Percentiles rank a stretch among this genome's conserved stretches.
These are phyloP conservation scores for Eptesicus fuscus DNA, from an alignment of 2,113 vertebrate species.

Conservation along the genomic window DNA sequence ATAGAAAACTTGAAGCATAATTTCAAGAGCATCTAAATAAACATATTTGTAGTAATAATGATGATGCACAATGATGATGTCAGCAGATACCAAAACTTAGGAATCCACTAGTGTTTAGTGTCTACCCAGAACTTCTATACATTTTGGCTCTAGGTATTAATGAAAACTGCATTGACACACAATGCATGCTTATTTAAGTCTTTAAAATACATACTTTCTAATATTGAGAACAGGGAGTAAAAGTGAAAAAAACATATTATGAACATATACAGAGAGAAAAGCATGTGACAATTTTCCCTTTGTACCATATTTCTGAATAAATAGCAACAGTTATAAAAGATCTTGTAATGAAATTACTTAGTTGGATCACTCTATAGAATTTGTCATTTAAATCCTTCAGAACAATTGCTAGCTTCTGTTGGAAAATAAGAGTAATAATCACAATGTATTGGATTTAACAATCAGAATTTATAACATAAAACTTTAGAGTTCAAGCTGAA, in stretches of 20 bases:
- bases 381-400: background rate
- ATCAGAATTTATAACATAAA: slow-evolving; percentile 1
- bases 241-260: background rate
- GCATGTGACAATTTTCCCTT: background rate
- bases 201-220: background rate
- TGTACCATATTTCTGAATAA: background rate
- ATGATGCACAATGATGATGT: background rate
- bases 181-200: background rate
- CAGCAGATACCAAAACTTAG: background rate
- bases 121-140: background rate
- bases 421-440: background rate
- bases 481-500: slow-evolving; percentile 9
- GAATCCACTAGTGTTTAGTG: background rate
- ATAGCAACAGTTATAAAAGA: background rate
- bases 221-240: background rate
- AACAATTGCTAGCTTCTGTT: background rate
- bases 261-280: background rate
- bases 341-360: background rate
- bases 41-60: background rate
- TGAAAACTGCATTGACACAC: background rate
- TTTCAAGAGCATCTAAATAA: background rate
- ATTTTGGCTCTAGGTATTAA: background rate
- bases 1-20: background rate
- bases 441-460: background rate
- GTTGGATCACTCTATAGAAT: background rate